These are phyloP conservation scores for Cinclus mexicanus DNA, from an alignment of 2,113 vertebrate genomes.

Conservation along the genomic window DNA sequence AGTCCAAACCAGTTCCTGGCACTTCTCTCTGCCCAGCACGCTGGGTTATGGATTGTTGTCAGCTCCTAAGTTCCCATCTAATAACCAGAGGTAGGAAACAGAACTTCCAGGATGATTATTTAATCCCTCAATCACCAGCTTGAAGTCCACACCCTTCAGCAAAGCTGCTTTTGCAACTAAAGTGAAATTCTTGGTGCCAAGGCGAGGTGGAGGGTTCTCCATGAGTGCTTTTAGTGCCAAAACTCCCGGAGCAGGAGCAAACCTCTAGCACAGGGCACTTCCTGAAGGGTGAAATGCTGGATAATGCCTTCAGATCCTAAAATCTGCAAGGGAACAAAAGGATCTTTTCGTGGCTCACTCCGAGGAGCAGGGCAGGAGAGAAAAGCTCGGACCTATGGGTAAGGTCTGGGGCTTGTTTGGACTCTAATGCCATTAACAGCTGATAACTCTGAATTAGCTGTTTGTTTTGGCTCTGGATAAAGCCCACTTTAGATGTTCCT, in stretches of 20 bases:
- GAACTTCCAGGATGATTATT: background rate
- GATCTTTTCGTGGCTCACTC: background rate
- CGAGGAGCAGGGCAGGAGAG: background rate
- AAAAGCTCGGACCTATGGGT: background rate
- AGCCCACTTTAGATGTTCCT: background rate
- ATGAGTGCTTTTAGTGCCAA: background rate
- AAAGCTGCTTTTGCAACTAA: background rate
- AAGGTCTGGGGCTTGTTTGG: background rate
- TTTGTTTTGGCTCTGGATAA: constrained; percentile 14
- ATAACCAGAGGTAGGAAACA: background rate
- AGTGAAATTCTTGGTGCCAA: background rate
- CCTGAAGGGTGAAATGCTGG: background rate
- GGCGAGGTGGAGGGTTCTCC: background rate
- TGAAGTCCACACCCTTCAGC: background rate
- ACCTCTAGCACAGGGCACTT: accelerated
- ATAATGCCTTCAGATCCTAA: background rate
- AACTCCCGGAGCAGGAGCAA: background rate
- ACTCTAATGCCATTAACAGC: background rate
- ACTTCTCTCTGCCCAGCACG: background rate
- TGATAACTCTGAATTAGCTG: background rate
- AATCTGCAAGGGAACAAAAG: background rate
- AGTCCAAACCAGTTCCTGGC: background rate
- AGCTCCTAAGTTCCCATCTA: background rate
- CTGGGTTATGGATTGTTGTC: accelerated
- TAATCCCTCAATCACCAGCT: background rate